A percentile compares a stretch with the other conserved stretches of the same genome.
These are phyloP conservation scores for Neopelma chrysocephalum DNA, from an alignment of 2,797 vertebrate species.

Conservation along the genomic window DNA sequence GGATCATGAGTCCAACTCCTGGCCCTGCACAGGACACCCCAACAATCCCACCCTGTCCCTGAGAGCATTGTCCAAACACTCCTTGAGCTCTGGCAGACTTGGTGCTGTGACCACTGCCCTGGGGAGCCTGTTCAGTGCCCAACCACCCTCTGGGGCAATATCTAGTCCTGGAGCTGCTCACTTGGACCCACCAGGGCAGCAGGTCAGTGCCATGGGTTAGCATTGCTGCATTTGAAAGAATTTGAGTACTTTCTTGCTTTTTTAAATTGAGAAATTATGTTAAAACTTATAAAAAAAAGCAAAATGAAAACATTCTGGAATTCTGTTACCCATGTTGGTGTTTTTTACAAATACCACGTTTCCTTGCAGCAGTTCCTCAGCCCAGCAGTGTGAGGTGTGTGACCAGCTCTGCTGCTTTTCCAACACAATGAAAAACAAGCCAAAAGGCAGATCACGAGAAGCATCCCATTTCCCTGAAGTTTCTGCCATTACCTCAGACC, in stretches of 20 bases:
- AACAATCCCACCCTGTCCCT: not conserved
- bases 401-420: not conserved
- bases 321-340: accelerated
- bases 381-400: not conserved
- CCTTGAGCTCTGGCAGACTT: not conserved
- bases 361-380: not conserved
- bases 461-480: no score
- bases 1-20: not conserved
- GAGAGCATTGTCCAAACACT: not conserved
- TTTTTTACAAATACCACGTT: not conserved
- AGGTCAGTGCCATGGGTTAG: accelerated
- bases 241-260: not conserved
- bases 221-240: not conserved
- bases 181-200: no score
- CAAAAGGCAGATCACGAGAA: not conserved
- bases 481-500: not conserved
- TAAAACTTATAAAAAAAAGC: not conserved
- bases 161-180: not conserved
- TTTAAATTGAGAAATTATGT: not conserved
- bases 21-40: not conserved
- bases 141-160: not conserved
- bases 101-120: not conserved
- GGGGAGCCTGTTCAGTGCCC: not conserved
- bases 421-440: accelerated
- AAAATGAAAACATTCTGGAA: not conserved